Conservation (phyloP, 2,113 vertebrate genomes). For the Bubalus kerabau region DNA sequence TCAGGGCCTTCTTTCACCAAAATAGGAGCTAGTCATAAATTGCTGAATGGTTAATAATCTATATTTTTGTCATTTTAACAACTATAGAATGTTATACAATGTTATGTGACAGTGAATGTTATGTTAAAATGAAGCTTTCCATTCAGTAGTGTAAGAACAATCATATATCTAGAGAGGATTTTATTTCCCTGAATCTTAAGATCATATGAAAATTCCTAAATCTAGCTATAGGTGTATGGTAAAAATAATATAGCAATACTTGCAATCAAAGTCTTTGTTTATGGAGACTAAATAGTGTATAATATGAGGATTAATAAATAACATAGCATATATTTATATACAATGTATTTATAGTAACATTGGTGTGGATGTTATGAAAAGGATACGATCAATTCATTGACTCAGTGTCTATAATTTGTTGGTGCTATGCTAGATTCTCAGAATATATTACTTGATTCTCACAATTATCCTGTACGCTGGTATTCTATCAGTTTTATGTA, state of each 20-base stretch:
- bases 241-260: not conserved
- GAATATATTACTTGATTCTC: not conserved
- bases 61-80: not conserved
- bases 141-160: not conserved
- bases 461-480: not conserved
- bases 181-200: not conserved
- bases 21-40: not conserved
- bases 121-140: not conserved
- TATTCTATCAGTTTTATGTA: not conserved
- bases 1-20: not conserved
- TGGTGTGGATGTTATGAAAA: not conserved
- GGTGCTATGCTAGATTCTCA: not conserved
- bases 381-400: not conserved
- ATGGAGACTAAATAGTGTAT: not conserved
- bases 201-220: not conserved
- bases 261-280: not conserved
- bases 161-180: not conserved
- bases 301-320: not conserved
- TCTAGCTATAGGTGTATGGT: not conserved
- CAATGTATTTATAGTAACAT: not conserved
- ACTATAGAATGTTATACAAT: not conserved
- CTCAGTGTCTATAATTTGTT: not conserved
- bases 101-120: not conserved
- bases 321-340: not conserved
- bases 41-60: not conserved